These are phyloP conservation scores for Amphipoea oculea DNA, from an alignment of 2,888 invertebrate species.

Conservation along the genomic window DNA sequence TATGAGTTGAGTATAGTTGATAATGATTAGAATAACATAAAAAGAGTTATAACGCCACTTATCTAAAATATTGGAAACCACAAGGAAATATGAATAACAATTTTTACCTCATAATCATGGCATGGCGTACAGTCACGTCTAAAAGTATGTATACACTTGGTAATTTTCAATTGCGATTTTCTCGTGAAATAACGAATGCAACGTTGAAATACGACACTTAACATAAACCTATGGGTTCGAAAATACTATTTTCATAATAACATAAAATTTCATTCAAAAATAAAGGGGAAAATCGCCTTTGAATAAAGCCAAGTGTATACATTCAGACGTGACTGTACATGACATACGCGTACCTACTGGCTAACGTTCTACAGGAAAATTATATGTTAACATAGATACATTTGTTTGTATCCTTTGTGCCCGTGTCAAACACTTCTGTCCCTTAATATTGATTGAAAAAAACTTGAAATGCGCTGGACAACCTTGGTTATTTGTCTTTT, in stretches of 20 bases:
- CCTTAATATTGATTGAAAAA: not conserved
- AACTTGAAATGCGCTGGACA: not conserved
- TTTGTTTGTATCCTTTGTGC: not conserved
- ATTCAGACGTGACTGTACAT: no score
- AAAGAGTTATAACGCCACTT: not conserved
- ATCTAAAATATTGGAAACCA: not conserved
- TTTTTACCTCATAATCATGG: not conserved
- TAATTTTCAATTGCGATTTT: no score
- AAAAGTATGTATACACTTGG: no score
- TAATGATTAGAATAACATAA: not conserved
- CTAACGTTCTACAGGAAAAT: not conserved
- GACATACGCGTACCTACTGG: not conserved
- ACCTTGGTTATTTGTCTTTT: not conserved
- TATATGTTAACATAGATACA: not conserved
- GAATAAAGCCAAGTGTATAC: no score
- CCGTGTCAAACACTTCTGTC: not conserved
- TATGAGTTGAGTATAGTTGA: not conserved
- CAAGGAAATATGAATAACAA: slow-evolving; percentile 8
- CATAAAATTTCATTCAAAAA: no score
- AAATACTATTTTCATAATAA: no score
- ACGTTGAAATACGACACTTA: no score
- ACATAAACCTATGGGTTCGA: no score
- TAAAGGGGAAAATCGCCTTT: no score
- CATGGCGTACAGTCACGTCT: no score
- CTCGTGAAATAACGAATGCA: no score